Evolutionary conservation across 2,797 vertebrate species (phyloP).

Genomic region (Gymnothorax javanicus): DNA sequence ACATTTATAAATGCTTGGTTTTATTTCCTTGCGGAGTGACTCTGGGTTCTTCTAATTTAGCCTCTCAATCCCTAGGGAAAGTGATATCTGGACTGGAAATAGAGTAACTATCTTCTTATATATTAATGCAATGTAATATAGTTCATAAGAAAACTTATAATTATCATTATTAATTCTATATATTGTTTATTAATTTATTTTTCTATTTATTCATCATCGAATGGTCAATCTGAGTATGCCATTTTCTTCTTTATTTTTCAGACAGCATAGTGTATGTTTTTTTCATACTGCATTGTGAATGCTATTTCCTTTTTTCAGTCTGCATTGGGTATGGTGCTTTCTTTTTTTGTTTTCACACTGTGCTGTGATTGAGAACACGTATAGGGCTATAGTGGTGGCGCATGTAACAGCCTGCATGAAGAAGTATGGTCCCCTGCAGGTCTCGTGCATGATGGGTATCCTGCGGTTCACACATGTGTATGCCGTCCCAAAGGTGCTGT

Average conservation of each 20-base stretch:
- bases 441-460: neutral
- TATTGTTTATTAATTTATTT: neutral
- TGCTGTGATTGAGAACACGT: neutral
- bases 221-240: neutral
- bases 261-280: neutral
- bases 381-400: neutral
- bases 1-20: constrained; percentile 12
- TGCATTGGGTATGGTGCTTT: too few species aligned
- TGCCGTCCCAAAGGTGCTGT: constrained; percentile 73
- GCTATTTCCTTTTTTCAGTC: neutral
- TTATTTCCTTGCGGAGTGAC: neutral
- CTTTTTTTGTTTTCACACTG: neutral
- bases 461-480: constrained; percentile 47
- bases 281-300: neutral
- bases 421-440: neutral
- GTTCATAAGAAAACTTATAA: neutral
- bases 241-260: neutral
- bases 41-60: constrained; percentile 49
- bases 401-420: neutral
- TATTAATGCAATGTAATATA: neutral
- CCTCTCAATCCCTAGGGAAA: constrained; percentile 56
- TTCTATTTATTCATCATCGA: neutral
- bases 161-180: neutral
- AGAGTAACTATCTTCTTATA: neutral
- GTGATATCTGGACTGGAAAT: constrained; percentile 41